These are phyloP conservation scores for Heliconius charithonia DNA, from an alignment of 2,888 invertebrate species.

Conservation along the genomic window DNA sequence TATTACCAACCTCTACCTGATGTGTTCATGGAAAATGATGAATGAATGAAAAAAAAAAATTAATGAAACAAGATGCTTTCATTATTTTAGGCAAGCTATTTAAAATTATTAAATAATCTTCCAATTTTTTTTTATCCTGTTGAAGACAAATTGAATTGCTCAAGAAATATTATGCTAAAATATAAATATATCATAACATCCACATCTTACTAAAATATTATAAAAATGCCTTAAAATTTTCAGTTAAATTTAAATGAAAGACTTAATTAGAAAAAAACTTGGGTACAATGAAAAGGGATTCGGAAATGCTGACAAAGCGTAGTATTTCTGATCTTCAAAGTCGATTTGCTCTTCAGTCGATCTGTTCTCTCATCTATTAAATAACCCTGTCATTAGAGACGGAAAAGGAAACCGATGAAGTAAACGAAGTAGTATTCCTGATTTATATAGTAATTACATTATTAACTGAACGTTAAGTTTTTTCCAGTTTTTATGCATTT, in stretches of 20 bases:
- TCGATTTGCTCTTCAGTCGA: constrained; percentile 40
- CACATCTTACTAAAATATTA: background rate
- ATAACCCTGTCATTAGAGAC: constrained; percentile 38
- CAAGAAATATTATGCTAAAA: background rate
- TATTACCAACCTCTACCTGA: background rate
- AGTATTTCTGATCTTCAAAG: constrained; percentile 41
- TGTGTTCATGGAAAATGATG: no score
- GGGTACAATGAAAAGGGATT: constrained; percentile 24
- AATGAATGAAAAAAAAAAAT: no score
- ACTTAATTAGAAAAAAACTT: constrained; percentile 21
- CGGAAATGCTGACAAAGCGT: constrained; percentile 38
- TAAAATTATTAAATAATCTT: background rate
- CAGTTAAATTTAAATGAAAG: background rate
- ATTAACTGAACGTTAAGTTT: background rate
- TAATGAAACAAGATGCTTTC: no score
- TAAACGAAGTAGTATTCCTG: constrained; percentile 27
- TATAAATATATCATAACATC: background rate
- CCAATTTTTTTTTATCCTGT: background rate
- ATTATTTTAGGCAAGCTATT: background rate
- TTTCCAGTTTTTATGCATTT: background rate
- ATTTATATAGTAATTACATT: constrained; percentile 2
- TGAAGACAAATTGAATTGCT: background rate
- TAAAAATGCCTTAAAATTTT: background rate
- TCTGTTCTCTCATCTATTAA: constrained; percentile 43
- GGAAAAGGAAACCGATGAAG: constrained; percentile 39